A percentile compares a stretch with the other conserved stretches of the same genome.
These are phyloP conservation scores for Trachops cirrhosus DNA, from an alignment of 2,797 vertebrate species.

Conservation along the genomic window DNA sequence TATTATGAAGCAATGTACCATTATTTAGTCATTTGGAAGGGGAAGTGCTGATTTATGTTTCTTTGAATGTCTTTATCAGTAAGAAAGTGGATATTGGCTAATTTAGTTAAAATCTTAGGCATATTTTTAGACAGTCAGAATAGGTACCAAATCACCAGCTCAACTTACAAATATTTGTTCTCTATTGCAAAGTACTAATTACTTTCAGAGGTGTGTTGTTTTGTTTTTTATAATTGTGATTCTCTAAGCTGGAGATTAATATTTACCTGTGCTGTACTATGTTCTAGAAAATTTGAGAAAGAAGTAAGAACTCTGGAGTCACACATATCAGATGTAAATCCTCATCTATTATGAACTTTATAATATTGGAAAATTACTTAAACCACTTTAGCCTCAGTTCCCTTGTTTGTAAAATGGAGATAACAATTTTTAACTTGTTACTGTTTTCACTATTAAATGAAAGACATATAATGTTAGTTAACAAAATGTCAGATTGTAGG, in stretches of 20 bases:
- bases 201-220: not conserved
- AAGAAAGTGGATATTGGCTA: not conserved
- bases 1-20: not conserved
- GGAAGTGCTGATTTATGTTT: not conserved
- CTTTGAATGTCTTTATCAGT: not conserved
- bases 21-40: not conserved
- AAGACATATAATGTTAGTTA: not conserved
- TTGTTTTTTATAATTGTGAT: not conserved
- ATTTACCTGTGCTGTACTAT: not conserved
- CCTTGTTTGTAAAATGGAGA: not conserved
- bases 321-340: not conserved
- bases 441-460: slow-evolving; percentile 12
- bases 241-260: not conserved
- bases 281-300: not conserved
- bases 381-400: not conserved
- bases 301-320: not conserved
- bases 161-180: not conserved
- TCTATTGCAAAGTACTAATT: not conserved
- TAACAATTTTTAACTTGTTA: not conserved
- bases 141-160: not conserved
- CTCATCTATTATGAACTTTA: not conserved
- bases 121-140: not conserved
- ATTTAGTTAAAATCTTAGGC: not conserved
- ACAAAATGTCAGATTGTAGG: not conserved
- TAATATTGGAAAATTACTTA: not conserved